Percentiles rank a stretch among this genome's conserved stretches.
phyloP scores from a whole-genome alignment of 2,888 invertebrate genomes.

The Brachylomia viminalis region DNA sequence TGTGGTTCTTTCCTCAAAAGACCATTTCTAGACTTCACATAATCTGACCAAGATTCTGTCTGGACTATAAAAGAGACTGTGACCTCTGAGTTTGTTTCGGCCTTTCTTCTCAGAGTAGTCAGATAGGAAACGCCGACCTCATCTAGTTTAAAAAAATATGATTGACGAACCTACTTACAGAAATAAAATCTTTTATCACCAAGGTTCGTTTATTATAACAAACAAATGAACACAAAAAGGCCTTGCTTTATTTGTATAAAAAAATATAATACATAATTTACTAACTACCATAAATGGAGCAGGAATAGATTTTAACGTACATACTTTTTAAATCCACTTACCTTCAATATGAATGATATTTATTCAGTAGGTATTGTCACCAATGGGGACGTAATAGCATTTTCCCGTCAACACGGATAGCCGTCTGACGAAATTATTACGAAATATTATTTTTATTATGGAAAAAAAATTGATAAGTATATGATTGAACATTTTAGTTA shows the following conservation, averaged over 20 bases:
- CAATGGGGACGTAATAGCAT: constrained; percentile 60
- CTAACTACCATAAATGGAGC: not conserved
- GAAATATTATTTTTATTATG: constrained; percentile 9
- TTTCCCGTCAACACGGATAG: constrained; percentile 54
- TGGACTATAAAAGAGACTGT: too few relatives aligned
- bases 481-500: not conserved
- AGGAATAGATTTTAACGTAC: not conserved
- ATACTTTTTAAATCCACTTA: constrained; percentile 19
- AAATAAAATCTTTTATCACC: too few relatives aligned
- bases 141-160: too few relatives aligned
- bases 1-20: too few relatives aligned
- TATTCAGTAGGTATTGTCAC: constrained; percentile 51
- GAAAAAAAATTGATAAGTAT: not conserved
- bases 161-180: too few relatives aligned
- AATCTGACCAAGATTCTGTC: too few relatives aligned
- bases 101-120: too few relatives aligned
- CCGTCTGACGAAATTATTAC: constrained; percentile 4
- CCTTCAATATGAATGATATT: constrained; percentile 38
- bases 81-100: too few relatives aligned
- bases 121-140: too few relatives aligned
- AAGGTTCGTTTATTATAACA: not conserved
- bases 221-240: not conserved
- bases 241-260: not conserved
- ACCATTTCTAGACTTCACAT: too few relatives aligned
- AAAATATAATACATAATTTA: not conserved